phyloP scores from a whole-genome alignment of 2,113 vertebrate species.

The Numenius arquata region DNA sequence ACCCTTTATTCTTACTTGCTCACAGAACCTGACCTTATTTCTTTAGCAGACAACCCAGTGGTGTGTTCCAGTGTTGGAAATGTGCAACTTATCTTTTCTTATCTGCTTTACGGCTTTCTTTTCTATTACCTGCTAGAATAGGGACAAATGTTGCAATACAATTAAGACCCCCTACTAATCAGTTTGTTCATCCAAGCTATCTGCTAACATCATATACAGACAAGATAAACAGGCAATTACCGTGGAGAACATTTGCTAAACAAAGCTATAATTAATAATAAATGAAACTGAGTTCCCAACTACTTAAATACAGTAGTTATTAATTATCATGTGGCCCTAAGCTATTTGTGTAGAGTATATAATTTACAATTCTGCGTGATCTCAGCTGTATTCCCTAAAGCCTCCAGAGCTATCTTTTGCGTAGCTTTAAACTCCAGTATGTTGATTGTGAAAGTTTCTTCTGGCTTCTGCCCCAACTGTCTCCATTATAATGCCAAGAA shows the following conservation, averaged over 20 bases:
- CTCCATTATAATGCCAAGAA: neutral
- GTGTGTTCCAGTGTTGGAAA: neutral
- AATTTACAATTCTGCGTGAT: constrained; percentile 46
- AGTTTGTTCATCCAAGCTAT: constrained; percentile 44
- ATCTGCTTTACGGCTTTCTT: neutral
- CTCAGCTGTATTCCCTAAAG: constrained; percentile 27
- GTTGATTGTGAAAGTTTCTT: neutral
- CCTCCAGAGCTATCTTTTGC: neutral
- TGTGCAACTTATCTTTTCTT: neutral
- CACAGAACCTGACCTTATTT: neutral
- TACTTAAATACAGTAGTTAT: constrained; percentile 62
- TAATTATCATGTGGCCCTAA: constrained; percentile 38
- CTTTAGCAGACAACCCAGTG: neutral
- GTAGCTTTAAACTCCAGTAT: neutral
- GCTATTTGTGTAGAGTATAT: constrained; percentile 46
- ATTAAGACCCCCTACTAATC: constrained; percentile 35
- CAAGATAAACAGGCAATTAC: constrained; percentile 58
- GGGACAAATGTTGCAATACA: neutral
- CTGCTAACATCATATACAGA: constrained; percentile 30
- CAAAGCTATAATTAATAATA: constrained; percentile 64
- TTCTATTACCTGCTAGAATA: neutral
- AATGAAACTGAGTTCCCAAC: constrained; percentile 34
- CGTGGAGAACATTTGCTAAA: constrained; percentile 50
- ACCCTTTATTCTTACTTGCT: neutral
- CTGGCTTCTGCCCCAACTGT: neutral